phyloP scores from a whole-genome alignment of 2,888 invertebrate species.

The Caenorhabditis auriculariae region DNA sequence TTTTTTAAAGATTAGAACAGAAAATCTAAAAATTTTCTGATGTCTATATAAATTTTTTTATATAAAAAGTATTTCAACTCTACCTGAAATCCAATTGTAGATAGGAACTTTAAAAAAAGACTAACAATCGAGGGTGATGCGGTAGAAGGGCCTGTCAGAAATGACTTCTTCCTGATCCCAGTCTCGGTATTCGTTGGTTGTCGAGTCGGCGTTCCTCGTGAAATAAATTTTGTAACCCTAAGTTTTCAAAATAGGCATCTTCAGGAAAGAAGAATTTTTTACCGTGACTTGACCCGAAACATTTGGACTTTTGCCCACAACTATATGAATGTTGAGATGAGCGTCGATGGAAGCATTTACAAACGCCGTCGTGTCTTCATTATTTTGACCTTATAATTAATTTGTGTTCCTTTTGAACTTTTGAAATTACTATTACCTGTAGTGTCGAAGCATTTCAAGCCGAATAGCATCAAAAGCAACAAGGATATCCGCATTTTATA shows the following conservation, averaged over 20 bases:
- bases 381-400: constrained; percentile 13
- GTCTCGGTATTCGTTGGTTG: constrained; percentile 14
- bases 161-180: constrained; percentile 20
- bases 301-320: constrained; percentile 13
- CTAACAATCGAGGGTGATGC: constrained; percentile 7
- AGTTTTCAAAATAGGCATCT: background rate
- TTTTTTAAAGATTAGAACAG: no score
- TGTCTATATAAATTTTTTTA: no score
- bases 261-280: background rate
- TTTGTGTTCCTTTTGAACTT: background rate
- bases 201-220: constrained; percentile 14
- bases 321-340: constrained; percentile 11
- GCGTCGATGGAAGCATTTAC: constrained; percentile 15
- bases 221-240: constrained; percentile 30
- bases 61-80: no score
- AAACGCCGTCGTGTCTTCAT: constrained; percentile 21
- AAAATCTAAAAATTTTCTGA: no score
- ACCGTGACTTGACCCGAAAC: constrained; percentile 10
- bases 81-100: no score
- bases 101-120: no score
- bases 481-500: no score
- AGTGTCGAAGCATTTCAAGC: constrained; percentile 21
- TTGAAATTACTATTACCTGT: constrained; percentile 10
- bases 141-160: constrained; percentile 7
- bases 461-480: constrained; percentile 17